Evolutionary conservation across 64 coral and sea anemone species (phyloP), one percentile per base, ranked within the genome.

Genomic region (Acropora tenuis): DNA sequence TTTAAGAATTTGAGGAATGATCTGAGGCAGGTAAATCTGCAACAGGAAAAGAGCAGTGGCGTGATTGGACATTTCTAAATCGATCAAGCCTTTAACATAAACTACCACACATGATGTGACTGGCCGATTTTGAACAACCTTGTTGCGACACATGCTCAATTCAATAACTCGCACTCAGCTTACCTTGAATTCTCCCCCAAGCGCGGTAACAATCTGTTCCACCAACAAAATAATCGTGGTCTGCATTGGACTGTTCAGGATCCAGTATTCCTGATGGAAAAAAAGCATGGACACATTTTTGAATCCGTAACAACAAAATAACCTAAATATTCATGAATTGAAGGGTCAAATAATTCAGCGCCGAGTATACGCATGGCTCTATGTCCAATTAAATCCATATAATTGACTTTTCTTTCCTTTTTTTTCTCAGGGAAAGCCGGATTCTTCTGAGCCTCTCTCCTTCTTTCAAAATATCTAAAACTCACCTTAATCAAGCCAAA

Each of bases 141-240:
- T 7, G 0, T 7, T 10, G 10, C 5, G 52, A 55, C 5, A 7
- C 52, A 5, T 7, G 10, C 10, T 55, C 5, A 55, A 55, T 7
- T 10, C 52, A 30, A 55, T 55, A 10, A 55, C 52, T 55, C 17
- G 48, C 5, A 17, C 6, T 17, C 16, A 45, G 3, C 47, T 80
- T 60, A 98, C 94, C 96, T 98, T 98, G 41, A 98, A 98, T 77
- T 98, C 97, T 61, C 97, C 97, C 48, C 97, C 97, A 30, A 98
- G 83, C 2, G 97, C 97, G 10, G 93, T 92, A 20, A 91, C 94
- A 55, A 98, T 98, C 66, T 95, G 91, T 59, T 98, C 97, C 58
- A 98, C 97, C 40, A 98, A 82, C 47, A 95, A 88, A 50, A 98
- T 94, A 52, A 98, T 93, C 0, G 97, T 98, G 41, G 88, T 98